These are phyloP conservation scores for Plectropomus leopardus DNA, from an alignment of 2,113 vertebrate species.

Conservation along the genomic window DNA sequence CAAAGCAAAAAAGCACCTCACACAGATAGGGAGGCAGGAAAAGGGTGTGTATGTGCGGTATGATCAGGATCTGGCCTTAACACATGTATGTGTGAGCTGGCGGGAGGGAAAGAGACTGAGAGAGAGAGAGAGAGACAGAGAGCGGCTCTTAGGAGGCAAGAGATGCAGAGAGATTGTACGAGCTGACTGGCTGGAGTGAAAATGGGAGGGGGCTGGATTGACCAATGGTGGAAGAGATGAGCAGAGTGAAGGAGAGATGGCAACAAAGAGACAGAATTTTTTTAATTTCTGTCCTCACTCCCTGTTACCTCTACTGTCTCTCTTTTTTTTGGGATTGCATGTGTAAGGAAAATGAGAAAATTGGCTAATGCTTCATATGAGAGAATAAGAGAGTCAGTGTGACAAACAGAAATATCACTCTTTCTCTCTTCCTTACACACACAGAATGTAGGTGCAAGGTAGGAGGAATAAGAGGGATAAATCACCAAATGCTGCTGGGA, in stretches of 20 bases:
- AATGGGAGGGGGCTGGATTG: constrained; percentile 67
- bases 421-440: not conserved
- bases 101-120: constrained; percentile 42
- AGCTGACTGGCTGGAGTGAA: constrained; percentile 71
- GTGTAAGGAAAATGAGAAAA: constrained; percentile 25
- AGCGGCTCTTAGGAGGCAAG: constrained; percentile 44
- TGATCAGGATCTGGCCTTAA: constrained; percentile 51
- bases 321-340: constrained; percentile 9
- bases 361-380: not conserved
- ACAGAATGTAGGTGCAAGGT: constrained; percentile 9
- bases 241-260: constrained; percentile 67
- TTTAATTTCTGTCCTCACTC: constrained; percentile 32
- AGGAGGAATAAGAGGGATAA: not conserved
- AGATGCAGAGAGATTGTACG: constrained; percentile 64
- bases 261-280: constrained; percentile 70
- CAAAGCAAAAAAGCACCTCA: constrained; percentile 41
- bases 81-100: constrained; percentile 54
- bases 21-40: constrained; percentile 31
- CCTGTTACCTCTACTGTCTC: constrained; percentile 33
- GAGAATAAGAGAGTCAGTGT: not conserved
- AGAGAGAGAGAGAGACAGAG: constrained; percentile 38
- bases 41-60: constrained; percentile 25
- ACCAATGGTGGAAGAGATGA: constrained; percentile 70
- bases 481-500: constrained; percentile 28
- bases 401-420: not conserved